Conservation (phyloP, 2,113 vertebrate species). For the Channa maculata region DNA sequence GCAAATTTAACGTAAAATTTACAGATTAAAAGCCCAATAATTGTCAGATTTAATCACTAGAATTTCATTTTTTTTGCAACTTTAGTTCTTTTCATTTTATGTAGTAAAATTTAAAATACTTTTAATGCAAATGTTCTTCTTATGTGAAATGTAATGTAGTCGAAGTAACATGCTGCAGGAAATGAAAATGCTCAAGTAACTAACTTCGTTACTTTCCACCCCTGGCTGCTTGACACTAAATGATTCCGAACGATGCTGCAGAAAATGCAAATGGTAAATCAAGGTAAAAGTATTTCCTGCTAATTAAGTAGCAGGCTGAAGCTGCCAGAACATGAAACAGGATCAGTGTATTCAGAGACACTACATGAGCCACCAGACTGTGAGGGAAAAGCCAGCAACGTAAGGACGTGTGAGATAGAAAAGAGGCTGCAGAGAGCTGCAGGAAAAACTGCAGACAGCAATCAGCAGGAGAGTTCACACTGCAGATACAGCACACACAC, state of each 20-base stretch:
- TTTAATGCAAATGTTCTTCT: too few relatives aligned
- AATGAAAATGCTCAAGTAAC: too few relatives aligned
- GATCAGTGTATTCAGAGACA: not conserved
- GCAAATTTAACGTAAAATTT: too few relatives aligned
- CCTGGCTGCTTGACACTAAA: not conserved
- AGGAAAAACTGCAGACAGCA: constrained; percentile 29
- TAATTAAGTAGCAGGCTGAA: not conserved
- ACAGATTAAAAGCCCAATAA: too few relatives aligned
- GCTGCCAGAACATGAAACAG: not conserved
- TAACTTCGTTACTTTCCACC: too few relatives aligned
- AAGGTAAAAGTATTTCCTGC: not conserved
- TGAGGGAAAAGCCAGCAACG: not conserved
- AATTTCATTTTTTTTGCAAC: too few relatives aligned
- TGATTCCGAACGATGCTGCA: not conserved
- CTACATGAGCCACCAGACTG: not conserved
- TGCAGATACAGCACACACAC: constrained; percentile 2
- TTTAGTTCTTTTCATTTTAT: too few relatives aligned
- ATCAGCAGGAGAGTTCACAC: constrained; percentile 3
- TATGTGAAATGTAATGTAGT: too few relatives aligned
- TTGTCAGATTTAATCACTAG: too few relatives aligned
- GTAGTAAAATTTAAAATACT: too few relatives aligned
- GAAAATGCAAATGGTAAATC: not conserved
- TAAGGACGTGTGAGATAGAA: constrained; percentile 4
- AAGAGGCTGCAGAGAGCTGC: constrained; percentile 2
- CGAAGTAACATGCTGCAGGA: too few relatives aligned